Evolutionary conservation across 2,888 invertebrate species (phyloP).

Genomic region (Zaprionus lineosus): DNA sequence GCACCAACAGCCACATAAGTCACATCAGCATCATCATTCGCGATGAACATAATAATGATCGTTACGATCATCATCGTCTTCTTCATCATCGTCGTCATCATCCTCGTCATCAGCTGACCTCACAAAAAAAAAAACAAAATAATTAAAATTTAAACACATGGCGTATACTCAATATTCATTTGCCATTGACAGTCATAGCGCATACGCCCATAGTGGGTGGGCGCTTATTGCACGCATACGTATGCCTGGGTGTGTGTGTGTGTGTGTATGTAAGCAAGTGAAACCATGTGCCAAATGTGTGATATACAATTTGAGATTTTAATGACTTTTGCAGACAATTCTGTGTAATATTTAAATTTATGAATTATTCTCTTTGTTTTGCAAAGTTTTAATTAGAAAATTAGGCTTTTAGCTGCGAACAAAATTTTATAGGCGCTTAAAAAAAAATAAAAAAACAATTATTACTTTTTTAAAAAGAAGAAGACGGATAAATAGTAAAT

Average conservation of each 20-base stretch:
- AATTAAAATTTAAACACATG: neutral
- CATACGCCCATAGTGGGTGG: conserved; percentile 34
- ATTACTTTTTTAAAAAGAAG: too few relatives aligned
- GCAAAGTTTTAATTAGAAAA: too few relatives aligned
- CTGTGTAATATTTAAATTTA: too few relatives aligned
- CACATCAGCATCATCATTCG: conserved; percentile 9
- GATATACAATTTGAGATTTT: too few relatives aligned
- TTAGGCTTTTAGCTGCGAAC: too few relatives aligned
- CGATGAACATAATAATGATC: neutral
- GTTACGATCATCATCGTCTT: conserved; percentile 4
- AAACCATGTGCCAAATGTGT: conserved; percentile 1
- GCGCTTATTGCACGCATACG: too few relatives aligned
- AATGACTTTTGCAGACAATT: too few relatives aligned
- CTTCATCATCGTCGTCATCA: conserved; percentile 3
- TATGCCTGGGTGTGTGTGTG: neutral
- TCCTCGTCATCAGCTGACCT: neutral
- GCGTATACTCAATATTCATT: conserved; percentile 39
- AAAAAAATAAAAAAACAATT: too few relatives aligned
- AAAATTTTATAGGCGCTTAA: too few relatives aligned
- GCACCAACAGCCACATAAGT: conserved; percentile 10
- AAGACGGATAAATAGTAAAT: too few relatives aligned
- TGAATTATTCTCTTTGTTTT: too few relatives aligned
- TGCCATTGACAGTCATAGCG: conserved; percentile 9
- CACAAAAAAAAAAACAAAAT: neutral
- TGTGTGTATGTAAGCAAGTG: neutral